Evolutionary conservation across 1,140 invertebrate species (phyloP), one percentile per base, ranked within the genome.

Genomic region (Drosophila ironensis): DNA sequence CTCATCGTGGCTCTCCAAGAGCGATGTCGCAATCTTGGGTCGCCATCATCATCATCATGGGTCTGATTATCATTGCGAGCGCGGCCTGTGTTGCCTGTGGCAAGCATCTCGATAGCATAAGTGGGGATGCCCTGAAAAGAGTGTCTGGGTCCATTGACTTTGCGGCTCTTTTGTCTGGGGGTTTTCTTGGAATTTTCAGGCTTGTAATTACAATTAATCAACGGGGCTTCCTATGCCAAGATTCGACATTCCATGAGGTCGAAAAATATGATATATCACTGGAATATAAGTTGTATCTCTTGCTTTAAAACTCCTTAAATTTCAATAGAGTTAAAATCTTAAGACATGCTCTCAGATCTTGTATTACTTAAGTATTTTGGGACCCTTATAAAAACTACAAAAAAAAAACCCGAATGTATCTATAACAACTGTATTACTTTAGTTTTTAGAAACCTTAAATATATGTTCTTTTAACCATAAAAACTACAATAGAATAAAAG

Each of bases 21-120:
- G 37, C 38, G 38, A 42, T 73, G 69, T 66, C 67, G 57, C 67
- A 75, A 75, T 71, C 47, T 76, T 42, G 70, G 69, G 68, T 71
- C 47, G 37, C 42, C 66, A 69, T 56, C 66, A 68, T 35, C 54
- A 38, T 60, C 35, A 19, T 52, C 54, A 9, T 47, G 28, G 30
- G 40, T 41, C 38, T 69, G 45, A 48, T 70, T 64, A 70, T 70
- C 64, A 70, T 70, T 59, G 30, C 27, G 44, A 63, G 63, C n/a
- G n/a, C n/a, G n/a, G n/a, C n/a, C n/a, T 53, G 53, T 68, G 47
- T 73, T 61, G 61, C 71, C 61, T 53, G 63, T 63, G 50, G 50
- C 72, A 44, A 45, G 44, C 38, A 66, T 46, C 47, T 60, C 45
- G 35, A 70, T 71, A 42, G 41, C 40, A 40, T 42, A 30, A 35